These are phyloP conservation scores for Anastrepha obliqua DNA, from an alignment of 1,140 invertebrate species.

Conservation along the genomic window DNA sequence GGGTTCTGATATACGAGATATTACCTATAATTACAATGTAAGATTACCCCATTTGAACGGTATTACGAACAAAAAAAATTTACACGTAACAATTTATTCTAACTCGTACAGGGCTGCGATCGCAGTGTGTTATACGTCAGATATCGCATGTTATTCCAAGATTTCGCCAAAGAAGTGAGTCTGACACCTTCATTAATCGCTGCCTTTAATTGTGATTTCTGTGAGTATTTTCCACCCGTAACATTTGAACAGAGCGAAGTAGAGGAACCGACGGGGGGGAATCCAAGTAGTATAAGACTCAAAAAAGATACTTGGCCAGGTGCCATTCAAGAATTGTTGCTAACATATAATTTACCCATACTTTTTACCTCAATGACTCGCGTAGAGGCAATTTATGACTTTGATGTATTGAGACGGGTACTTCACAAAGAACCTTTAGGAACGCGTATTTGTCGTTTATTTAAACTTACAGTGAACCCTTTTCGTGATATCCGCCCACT, in stretches of 20 bases:
- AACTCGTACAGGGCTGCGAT: constrained; percentile 8
- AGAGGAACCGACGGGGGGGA: not conserved
- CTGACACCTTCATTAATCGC: constrained; percentile 11
- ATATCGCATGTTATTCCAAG: constrained; percentile 44
- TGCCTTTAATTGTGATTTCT: constrained; percentile 55
- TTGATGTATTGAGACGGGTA: not conserved
- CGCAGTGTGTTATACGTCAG: not conserved
- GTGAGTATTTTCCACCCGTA: not conserved
- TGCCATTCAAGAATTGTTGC: constrained; percentile 52
- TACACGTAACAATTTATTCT: not conserved
- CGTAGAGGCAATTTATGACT: constrained; percentile 55
- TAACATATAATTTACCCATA: constrained; percentile 50
- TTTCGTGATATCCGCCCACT: constrained; percentile 56
- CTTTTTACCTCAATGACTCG: constrained; percentile 56
- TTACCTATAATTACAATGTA: constrained; percentile 37
- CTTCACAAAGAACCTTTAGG: not conserved
- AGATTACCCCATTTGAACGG: not conserved
- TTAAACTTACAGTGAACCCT: constrained; percentile 40
- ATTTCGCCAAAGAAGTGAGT: not conserved
- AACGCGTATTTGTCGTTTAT: constrained; percentile 12
- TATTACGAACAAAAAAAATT: too few relatives aligned
- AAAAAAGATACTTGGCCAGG: constrained; percentile 39
- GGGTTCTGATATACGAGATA: not conserved
- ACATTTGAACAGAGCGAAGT: not conserved
- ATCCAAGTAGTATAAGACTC: not conserved